These are phyloP conservation scores for Nomada ruficornis DNA, from an alignment of 2,888 invertebrate genomes.

Conservation along the genomic window DNA sequence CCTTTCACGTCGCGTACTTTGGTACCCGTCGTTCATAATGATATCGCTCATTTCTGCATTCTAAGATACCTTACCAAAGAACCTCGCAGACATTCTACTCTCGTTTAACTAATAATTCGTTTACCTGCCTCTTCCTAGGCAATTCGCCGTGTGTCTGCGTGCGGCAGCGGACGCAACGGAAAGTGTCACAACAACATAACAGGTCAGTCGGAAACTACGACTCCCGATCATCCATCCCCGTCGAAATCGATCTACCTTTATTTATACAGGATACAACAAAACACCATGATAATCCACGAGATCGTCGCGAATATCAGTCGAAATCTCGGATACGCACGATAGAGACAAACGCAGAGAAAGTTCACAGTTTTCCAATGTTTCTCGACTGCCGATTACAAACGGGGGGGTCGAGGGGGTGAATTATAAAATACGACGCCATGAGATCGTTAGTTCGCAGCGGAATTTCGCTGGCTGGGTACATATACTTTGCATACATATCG, in stretches of 20 bases:
- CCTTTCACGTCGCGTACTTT: slow-evolving; percentile 1
- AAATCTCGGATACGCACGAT: slow-evolving; percentile 13
- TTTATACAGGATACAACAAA: slow-evolving; percentile 15
- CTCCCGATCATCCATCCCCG: slow-evolving; percentile 19
- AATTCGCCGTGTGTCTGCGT: no score
- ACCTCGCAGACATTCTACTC: no score
- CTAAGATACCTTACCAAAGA: no score
- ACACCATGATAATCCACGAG: slow-evolving; percentile 29
- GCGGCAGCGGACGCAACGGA: neutral
- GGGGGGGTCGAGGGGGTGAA: neutral
- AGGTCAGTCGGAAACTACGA: neutral
- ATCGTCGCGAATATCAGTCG: slow-evolving; percentile 2
- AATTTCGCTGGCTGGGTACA: slow-evolving; percentile 54
- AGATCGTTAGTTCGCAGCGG: slow-evolving; percentile 62
- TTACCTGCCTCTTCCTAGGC: no score
- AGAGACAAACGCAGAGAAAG: slow-evolving; percentile 5
- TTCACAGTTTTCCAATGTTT: slow-evolving; percentile 59
- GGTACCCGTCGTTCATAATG: neutral
- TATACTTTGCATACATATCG: slow-evolving; percentile 61
- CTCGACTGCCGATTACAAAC: neutral
- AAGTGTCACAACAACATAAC: neutral
- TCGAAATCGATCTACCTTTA: neutral
- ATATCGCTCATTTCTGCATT: neutral
- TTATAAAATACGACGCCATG: slow-evolving; percentile 54
- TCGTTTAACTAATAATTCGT: no score